Evolutionary conservation across 2,888 invertebrate genomes (phyloP).

Genomic region (Pristionchus mayeri): DNA sequence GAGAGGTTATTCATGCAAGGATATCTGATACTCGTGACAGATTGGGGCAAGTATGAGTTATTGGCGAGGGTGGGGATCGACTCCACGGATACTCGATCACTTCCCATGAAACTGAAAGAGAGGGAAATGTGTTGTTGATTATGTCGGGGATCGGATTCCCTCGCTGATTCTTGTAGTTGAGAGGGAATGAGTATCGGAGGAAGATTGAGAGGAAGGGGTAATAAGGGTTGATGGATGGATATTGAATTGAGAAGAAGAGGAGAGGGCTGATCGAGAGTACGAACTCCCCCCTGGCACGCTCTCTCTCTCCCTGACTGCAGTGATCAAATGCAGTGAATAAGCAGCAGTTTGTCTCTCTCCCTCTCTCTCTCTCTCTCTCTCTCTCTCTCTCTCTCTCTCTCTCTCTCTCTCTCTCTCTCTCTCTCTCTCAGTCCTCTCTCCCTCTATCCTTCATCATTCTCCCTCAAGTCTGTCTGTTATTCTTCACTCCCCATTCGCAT

Average conservation of each 20-base stretch:
- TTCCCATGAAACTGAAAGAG: neutral
- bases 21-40: conserved; percentile 30
- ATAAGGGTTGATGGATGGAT: conserved; percentile 39
- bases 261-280: conserved; percentile 4
- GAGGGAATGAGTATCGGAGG: neutral
- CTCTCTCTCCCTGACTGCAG: neutral
- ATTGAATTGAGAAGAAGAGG: conserved; percentile 2
- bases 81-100: neutral
- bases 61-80: neutral
- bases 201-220: neutral
- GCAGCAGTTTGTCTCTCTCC: conserved; percentile 18
- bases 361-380: neutral
- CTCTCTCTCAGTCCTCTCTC: conserved; percentile 36
- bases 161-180: too few species aligned
- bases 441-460: neutral
- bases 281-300: conserved; percentile 14
- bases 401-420: conserved; percentile 1
- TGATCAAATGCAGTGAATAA: conserved; percentile 3
- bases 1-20: neutral
- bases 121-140: too few species aligned
- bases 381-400: neutral
- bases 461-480: neutral
- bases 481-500: neutral
- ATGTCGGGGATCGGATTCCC: too few species aligned
- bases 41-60: conserved; percentile 25